Evolutionary conservation across 2,113 vertebrate genomes (phyloP), one percentile per base, ranked within the genome.

Genomic region (Poecilia latipinna): DNA sequence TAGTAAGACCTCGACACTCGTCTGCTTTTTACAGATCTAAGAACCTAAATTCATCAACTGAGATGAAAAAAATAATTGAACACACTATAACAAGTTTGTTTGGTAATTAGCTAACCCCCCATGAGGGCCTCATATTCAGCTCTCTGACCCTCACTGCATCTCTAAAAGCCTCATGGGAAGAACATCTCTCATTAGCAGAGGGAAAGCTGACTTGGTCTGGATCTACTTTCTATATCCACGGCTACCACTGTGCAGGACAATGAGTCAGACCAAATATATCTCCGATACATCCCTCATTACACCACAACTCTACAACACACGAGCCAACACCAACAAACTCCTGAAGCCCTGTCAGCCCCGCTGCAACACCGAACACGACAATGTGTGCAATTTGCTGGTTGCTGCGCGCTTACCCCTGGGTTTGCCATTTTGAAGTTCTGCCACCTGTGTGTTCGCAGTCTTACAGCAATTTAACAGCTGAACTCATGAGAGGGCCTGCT

Each of bases 351-450:
- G 92, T 90, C 90, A 94, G 89, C 90, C 82, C 82, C 61, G 77
- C 89, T 70, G 80, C 87, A 82, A 90, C 84, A 92, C 83, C 32
- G 77, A 86, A 94, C 89, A 92, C 88, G 83, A 93, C 90, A 87
- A 87, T 82, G 79, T 90, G 84, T 89, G 89, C 91, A 91, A 91
- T 92, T 92, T 90, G 86, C 90, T 74, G 86, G 74, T 78, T 90
- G 82, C 84, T 90, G 91, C 87, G 86, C 86, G 75, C 75, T 80
- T 86, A 84, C 85, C 90, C 86, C 73, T 65, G 73, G 77, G 85
- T 86, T 84, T 84, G 80, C 88, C 87, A 88, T 88, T 91, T 91
- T 90, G 82, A 92, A 90, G 90, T 80, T 75, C 60, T 89, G 85
- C 91, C 91, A 93, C 90, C 90, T 89, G 84, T 81, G 79, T 72